Evolutionary conservation across 2,113 vertebrate species (phyloP).

Genomic region (Elgaria multicarinata): DNA sequence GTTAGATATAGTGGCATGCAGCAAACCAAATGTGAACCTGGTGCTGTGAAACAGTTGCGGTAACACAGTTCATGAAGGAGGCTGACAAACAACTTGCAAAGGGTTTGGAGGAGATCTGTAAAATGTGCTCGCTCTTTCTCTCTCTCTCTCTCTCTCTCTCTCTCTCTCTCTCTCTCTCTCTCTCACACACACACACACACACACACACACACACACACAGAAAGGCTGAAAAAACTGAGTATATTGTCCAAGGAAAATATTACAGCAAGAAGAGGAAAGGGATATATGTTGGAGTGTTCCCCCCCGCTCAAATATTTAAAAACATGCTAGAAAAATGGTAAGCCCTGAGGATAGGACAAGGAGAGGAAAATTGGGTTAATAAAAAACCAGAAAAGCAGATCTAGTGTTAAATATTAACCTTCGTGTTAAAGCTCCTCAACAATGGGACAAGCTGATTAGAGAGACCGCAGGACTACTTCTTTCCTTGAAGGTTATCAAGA

Average conservation of each 20-base stretch:
- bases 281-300: background rate
- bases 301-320: background rate
- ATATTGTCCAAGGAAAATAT: background rate
- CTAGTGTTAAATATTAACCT: conserved; percentile 1
- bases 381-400: background rate
- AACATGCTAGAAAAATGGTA: background rate
- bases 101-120: background rate
- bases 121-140: fast-evolving
- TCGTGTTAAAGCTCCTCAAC: background rate
- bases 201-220: background rate
- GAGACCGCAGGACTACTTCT: background rate
- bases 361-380: background rate
- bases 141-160: too few species aligned
- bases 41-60: background rate
- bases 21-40: background rate
- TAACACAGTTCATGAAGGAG: background rate
- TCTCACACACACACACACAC: too few species aligned
- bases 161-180: too few species aligned
- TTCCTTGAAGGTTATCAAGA: background rate
- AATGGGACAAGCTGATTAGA: background rate
- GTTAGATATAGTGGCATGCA: background rate
- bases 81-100: background rate
- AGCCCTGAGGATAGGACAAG: background rate
- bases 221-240: background rate
- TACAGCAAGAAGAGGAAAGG: background rate